A percentile compares a stretch with the other conserved stretches of the same genome.
Evolutionary conservation across 2,797 vertebrate genomes (phyloP).

Genomic region (Sebastes steindachneri): DNA sequence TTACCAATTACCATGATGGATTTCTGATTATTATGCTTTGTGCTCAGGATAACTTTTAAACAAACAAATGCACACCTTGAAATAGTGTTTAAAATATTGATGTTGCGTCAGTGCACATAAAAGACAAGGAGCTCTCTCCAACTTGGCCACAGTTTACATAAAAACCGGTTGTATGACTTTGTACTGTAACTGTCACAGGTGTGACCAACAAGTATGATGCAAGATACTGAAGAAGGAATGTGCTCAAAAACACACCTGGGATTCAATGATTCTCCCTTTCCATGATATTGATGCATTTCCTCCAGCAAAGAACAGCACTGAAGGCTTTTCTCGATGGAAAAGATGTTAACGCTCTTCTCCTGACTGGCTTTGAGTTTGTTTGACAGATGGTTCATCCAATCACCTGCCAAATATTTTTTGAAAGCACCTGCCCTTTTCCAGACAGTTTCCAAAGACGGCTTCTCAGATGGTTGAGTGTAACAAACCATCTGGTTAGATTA

Average conservation of each 20-base stretch:
- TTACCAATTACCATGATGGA: background rate
- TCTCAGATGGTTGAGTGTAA: too few species aligned
- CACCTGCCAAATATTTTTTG: too few species aligned
- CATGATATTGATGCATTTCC: background rate
- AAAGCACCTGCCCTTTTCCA: too few species aligned
- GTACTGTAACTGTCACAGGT: slow-evolving; percentile 5
- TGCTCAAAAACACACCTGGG: slow-evolving; percentile 37
- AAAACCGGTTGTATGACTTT: slow-evolving; percentile 17
- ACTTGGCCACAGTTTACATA: slow-evolving; percentile 29
- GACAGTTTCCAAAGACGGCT: too few species aligned
- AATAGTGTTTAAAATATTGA: slow-evolving; percentile 74
- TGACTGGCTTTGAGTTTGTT: too few species aligned
- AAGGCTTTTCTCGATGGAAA: too few species aligned
- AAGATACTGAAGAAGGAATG: slow-evolving; percentile 30
- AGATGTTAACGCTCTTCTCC: too few species aligned
- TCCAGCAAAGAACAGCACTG: background rate
- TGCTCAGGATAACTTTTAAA: slow-evolving; percentile 46
- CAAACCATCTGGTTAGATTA: too few species aligned
- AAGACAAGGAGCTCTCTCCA: slow-evolving; percentile 28
- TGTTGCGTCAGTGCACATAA: slow-evolving; percentile 64
- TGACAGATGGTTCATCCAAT: too few species aligned
- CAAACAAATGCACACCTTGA: slow-evolving; percentile 24
- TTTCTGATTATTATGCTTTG: slow-evolving; percentile 15
- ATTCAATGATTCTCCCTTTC: background rate
- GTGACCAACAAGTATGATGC: slow-evolving; percentile 15